Evolutionary conservation across 2,888 invertebrate species (phyloP).

Genomic region (Drosophila anceps): DNA sequence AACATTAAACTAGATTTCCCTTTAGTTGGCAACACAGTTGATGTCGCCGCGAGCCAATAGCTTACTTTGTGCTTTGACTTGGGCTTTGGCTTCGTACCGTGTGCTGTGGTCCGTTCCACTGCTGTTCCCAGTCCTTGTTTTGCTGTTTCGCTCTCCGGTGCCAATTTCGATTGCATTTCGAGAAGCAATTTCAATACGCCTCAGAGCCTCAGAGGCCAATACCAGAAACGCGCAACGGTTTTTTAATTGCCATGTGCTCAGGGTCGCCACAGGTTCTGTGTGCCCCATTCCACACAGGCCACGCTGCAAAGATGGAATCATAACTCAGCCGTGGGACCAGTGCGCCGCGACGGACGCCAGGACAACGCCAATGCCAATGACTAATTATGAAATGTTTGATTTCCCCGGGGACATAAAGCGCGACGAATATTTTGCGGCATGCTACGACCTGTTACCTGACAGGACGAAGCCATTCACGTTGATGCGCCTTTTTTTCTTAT

Average conservation of each 20-base stretch:
- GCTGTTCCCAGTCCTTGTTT: not conserved
- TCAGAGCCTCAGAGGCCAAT: slow-evolving; percentile 63
- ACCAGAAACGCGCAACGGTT: slow-evolving; percentile 67
- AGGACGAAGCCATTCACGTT: slow-evolving; percentile 52
- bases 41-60: slow-evolving; percentile 60
- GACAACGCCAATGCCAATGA: slow-evolving; percentile 74
- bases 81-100: slow-evolving; percentile 25
- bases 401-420: slow-evolving; percentile 78
- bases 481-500: slow-evolving; percentile 42
- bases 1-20: slow-evolving; percentile 81
- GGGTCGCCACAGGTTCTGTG: slow-evolving; percentile 45
- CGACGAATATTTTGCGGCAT: slow-evolving; percentile 69
- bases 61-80: slow-evolving; percentile 68
- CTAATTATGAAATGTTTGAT: slow-evolving; percentile 85
- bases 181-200: slow-evolving; percentile 78
- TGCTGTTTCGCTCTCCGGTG: slow-evolving; percentile 30
- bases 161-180: slow-evolving; percentile 75
- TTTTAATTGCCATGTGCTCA: slow-evolving; percentile 79
- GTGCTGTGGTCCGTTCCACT: not conserved
- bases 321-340: slow-evolving; percentile 61
- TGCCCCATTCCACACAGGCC: not conserved
- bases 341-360: slow-evolving; percentile 36
- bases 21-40: slow-evolving; percentile 63
- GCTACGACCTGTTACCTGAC: slow-evolving; percentile 46
- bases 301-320: slow-evolving; percentile 57